Evolutionary conservation across 53 echinoderm and acorn worm species (phyloP).

Genomic region (Apostichopus leukothele): DNA sequence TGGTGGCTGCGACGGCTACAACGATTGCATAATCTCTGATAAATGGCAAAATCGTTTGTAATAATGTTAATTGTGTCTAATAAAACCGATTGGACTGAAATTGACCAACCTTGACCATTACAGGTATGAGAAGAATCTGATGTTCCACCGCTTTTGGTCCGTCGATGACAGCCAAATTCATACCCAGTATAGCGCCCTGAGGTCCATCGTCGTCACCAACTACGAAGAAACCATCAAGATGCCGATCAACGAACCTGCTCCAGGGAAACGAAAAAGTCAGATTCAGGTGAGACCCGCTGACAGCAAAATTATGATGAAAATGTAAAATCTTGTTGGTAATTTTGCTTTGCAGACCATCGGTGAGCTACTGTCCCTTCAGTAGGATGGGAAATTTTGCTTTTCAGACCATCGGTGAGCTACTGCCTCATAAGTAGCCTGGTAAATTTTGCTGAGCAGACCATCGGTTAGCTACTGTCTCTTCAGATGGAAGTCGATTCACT

Average conservation of each 20-base stretch:
- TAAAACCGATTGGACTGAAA: too few species aligned
- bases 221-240: conserved; percentile 96
- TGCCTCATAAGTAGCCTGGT: too few species aligned
- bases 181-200: conserved; percentile 86
- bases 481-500: too few species aligned
- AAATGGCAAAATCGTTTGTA: too few species aligned
- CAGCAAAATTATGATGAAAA: not conserved
- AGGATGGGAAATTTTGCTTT: too few species aligned
- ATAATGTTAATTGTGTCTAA: too few species aligned
- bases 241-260: conserved; percentile 93
- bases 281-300: conserved; percentile 69
- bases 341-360: not conserved
- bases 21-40: too few species aligned
- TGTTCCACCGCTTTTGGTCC: conserved; percentile 99
- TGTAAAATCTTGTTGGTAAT: not conserved
- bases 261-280: conserved; percentile 84
- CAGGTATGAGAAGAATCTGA: conserved; percentile 97
- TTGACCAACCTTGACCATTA: not conserved
- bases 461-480: too few species aligned
- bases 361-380: too few species aligned
- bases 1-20: too few species aligned
- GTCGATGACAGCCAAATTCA: conserved; percentile 83
- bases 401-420: too few species aligned
- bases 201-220: conserved; percentile 93
- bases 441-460: too few species aligned